Evolutionary conservation across 2,797 vertebrate genomes (phyloP).

Genomic region (Pseudochaenichthys georgianus): DNA sequence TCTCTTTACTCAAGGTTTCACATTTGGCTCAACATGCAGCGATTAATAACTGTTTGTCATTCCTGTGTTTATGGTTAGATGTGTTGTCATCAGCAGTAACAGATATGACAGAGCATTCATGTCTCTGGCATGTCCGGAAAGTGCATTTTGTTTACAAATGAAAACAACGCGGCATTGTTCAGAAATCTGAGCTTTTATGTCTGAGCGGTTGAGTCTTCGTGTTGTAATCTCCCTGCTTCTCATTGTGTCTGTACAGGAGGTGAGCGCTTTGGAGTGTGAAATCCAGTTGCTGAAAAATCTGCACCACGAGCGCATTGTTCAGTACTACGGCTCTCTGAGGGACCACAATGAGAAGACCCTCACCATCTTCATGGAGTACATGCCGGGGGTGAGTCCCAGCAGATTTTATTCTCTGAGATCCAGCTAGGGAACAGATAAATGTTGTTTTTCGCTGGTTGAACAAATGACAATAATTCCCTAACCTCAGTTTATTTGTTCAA

Average conservation of each 20-base stretch:
- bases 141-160: slow-evolving; percentile 4
- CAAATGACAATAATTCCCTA: not conserved
- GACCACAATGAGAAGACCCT: slow-evolving; percentile 95
- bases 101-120: not conserved
- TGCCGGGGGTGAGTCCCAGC: slow-evolving; percentile 91
- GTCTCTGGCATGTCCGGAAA: fast-evolving
- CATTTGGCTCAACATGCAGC: slow-evolving; percentile 21
- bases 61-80: slow-evolving; percentile 24
- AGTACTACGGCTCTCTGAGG: slow-evolving; percentile 95
- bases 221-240: not conserved
- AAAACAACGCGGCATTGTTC: slow-evolving; percentile 17
- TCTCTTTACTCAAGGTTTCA: slow-evolving; percentile 24
- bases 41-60: slow-evolving; percentile 5
- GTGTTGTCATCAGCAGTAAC: slow-evolving; percentile 18
- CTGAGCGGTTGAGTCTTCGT: not conserved
- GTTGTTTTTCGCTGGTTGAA: not conserved
- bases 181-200: not conserved
- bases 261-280: slow-evolving; percentile 97
- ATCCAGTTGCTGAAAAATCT: slow-evolving; percentile 98
- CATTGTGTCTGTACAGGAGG: slow-evolving; percentile 85
- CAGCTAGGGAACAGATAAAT: not conserved
- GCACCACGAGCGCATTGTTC: slow-evolving; percentile 96
- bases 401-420: not conserved
- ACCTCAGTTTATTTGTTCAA: not conserved
- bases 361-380: slow-evolving; percentile 99